Conservation (phyloP, 1,140 invertebrate species). For the Sitodiplosis mosellana region DNA sequence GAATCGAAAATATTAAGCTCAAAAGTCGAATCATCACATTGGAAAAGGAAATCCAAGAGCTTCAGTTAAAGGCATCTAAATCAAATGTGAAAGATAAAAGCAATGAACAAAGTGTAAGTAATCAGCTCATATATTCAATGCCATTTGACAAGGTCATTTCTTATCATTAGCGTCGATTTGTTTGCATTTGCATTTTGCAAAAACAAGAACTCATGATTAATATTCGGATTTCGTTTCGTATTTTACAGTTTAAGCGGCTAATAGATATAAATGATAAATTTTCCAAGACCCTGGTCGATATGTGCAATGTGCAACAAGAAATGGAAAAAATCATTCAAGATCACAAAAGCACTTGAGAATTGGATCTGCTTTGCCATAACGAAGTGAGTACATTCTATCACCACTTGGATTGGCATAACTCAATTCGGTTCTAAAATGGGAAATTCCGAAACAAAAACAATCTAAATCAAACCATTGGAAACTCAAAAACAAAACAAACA, state of each 20-base stretch:
- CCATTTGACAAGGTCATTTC: neutral
- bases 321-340: slow-evolving; percentile 27
- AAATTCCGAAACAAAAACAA: neutral
- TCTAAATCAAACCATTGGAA: neutral
- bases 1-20: slow-evolving; percentile 19
- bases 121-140: neutral
- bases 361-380: slow-evolving; percentile 1
- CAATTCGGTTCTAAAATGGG: neutral
- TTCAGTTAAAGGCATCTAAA: slow-evolving; percentile 22
- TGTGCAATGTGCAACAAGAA: slow-evolving; percentile 33
- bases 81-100: slow-evolving; percentile 21
- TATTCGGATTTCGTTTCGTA: neutral
- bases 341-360: slow-evolving; percentile 25
- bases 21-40: slow-evolving; percentile 22
- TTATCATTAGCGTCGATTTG: neutral
- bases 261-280: slow-evolving; percentile 20
- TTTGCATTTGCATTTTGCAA: neutral
- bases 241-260: slow-evolving; percentile 18
- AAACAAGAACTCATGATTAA: neutral
- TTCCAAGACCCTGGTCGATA: slow-evolving; percentile 17
- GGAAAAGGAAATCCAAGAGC: slow-evolving; percentile 21
- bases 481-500: neutral
- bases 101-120: slow-evolving; percentile 21
- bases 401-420: neutral
- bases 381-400: neutral